These are phyloP conservation scores for Euborellia annulipes DNA, from an alignment of 1,140 invertebrate species.

Conservation along the genomic window DNA sequence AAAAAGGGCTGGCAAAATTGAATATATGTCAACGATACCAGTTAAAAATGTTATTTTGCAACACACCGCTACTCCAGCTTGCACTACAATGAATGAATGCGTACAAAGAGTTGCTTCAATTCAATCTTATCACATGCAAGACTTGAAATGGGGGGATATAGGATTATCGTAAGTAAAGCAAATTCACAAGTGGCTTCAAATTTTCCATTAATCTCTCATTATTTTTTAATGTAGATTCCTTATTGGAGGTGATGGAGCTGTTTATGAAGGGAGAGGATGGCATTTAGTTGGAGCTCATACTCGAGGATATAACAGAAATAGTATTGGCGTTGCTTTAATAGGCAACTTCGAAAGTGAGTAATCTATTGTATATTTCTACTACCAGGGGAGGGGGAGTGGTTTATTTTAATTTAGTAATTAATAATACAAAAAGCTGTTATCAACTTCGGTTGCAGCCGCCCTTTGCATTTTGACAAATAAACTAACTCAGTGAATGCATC, in stretches of 20 bases:
- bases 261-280: slow-evolving; percentile 66
- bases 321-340: slow-evolving; percentile 30
- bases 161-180: slow-evolving; percentile 37
- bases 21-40: slow-evolving; percentile 3
- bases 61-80: slow-evolving; percentile 44
- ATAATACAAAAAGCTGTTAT: too few relatives aligned
- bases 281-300: slow-evolving; percentile 53
- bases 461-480: slow-evolving; percentile 4
- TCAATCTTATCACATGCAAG: slow-evolving; percentile 40
- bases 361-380: background rate
- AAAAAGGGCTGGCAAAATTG: background rate
- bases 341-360: slow-evolving; percentile 26
- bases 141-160: slow-evolving; percentile 37
- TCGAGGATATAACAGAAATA: slow-evolving; percentile 29
- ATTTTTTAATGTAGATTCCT: slow-evolving; percentile 38
- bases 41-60: slow-evolving; percentile 45
- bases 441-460: too few relatives aligned
- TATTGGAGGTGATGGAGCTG: slow-evolving; percentile 56
- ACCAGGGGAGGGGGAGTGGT: slow-evolving; percentile 14
- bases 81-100: slow-evolving; percentile 33
- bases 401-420: too few relatives aligned
- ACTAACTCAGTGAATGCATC: too few relatives aligned
- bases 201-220: slow-evolving; percentile 4
- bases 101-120: slow-evolving; percentile 29
- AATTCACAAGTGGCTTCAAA: background rate